Base-by-base conservation (phyloP, 1,140 invertebrate genomes). In the Drosophila sturtevanti region DNA sequence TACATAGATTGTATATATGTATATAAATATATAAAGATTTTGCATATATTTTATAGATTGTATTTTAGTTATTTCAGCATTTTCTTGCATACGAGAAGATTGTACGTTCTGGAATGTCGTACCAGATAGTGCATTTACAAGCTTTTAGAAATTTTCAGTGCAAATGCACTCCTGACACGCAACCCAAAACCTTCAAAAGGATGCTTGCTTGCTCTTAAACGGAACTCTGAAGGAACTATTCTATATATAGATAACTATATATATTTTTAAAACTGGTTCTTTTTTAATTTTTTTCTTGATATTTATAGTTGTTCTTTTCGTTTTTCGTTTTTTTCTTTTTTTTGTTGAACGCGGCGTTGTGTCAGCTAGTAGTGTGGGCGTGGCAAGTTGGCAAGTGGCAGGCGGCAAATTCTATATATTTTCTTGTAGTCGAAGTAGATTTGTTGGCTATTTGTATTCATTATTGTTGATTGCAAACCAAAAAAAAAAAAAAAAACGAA, bases 111-210 rank as follows among this genome's bases (percentile, higher is more conserved):
- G 94, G 94, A 95, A 95, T 98, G 97, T 97, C 97, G 97, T 98
- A 98, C 98, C 97, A 98, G 97, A 98, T 97, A 97, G 98, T 98
- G 98, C 98, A 98, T 98, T 98, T 98, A 98, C 98, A 98, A 94
- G 92, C 84, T 95, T 48, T 94, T 95, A 95, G 94, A 94, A 94
- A 92, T 92, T 92, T 93, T 92, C 92, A 94, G 95, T 98, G 97
- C 96, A 98, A 98, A 98, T 96, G 96, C 97, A 97, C 96, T 95
- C 95, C 97, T 98, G 97, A 96, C 96, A 98, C 96, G 97, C 94
- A 96, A 95, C 95, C 96, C 95, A 95, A 93, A 93, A 94, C 94
- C 93, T 81, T 82, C 58, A 68, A 75, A 77, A 81, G 76, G 82
- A 87, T 86, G 82, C 78, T 78, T 41, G 55, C 7, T 44, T 65